These are phyloP conservation scores for Acromyrmex heyeri DNA, from an alignment of 1,140 invertebrate genomes.

Conservation along the genomic window DNA sequence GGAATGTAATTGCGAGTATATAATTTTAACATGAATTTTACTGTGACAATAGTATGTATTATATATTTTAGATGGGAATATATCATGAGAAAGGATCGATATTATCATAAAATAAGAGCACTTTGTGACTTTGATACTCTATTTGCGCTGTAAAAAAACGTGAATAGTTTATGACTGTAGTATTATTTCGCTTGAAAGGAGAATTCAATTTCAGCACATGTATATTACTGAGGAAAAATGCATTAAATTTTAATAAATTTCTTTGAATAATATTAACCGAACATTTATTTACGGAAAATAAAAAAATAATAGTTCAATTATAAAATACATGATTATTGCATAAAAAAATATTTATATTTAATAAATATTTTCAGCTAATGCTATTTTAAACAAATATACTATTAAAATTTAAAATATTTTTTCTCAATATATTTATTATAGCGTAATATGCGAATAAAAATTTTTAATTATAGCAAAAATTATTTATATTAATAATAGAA, in stretches of 20 bases:
- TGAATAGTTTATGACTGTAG: conserved; percentile 11
- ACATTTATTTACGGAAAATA: too few relatives aligned
- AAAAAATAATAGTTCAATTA: too few relatives aligned
- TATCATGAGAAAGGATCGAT: not conserved
- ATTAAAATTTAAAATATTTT: too few relatives aligned
- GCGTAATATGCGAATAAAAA: not conserved
- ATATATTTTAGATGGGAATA: not conserved
- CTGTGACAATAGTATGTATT: not conserved
- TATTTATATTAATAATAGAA: not conserved
- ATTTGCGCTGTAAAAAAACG: conserved; percentile 24
- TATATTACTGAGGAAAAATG: too few relatives aligned
- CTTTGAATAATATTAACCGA: too few relatives aligned
- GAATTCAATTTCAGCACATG: not conserved
- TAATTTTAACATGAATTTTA: conserved; percentile 1
- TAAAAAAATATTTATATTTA: too few relatives aligned
- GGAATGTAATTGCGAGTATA: not conserved
- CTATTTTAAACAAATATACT: too few relatives aligned
- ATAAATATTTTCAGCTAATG: too few relatives aligned
- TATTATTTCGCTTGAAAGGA: not conserved
- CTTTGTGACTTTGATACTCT: conserved; percentile 25
- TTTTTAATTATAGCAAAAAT: not conserved
- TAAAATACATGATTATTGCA: too few relatives aligned
- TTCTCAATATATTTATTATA: not conserved
- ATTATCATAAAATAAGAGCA: conserved; percentile 28
- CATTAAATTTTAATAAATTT: too few relatives aligned